These are phyloP conservation scores for Phrixothrix hirtus DNA, from an alignment of 2,888 invertebrate genomes.

Conservation along the genomic window DNA sequence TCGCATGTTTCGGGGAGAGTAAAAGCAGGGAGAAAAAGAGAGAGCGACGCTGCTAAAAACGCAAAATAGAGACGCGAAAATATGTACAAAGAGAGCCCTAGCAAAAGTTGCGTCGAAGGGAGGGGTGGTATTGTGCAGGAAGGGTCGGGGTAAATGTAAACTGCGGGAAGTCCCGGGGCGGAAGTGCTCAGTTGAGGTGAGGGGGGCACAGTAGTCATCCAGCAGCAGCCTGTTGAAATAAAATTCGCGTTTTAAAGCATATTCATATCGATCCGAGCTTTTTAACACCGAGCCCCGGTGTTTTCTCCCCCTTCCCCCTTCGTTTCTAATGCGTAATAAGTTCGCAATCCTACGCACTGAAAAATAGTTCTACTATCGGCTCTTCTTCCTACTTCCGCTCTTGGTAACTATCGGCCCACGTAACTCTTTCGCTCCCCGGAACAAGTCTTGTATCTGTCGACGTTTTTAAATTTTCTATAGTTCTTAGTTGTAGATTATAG, in stretches of 20 bases:
- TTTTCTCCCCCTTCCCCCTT: constrained; percentile 38
- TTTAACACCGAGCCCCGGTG: constrained; percentile 60
- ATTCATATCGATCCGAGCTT: constrained; percentile 67
- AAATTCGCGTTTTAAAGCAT: constrained; percentile 69
- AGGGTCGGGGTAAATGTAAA: constrained; percentile 53
- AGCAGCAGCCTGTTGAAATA: constrained; percentile 60
- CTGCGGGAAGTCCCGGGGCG: constrained; percentile 54
- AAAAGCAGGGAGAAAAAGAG: constrained; percentile 24
- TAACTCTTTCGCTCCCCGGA: constrained; percentile 27
- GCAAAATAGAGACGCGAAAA: constrained; percentile 39
- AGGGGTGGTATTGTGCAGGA: constrained; percentile 48
- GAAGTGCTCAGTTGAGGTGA: constrained; percentile 45
- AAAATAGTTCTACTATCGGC: constrained; percentile 37
- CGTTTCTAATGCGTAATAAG: constrained; percentile 43
- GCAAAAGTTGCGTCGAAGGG: constrained; percentile 39
- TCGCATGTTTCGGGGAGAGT: constrained; percentile 24
- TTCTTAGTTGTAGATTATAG: constrained; percentile 53
- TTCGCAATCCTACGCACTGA: constrained; percentile 41
- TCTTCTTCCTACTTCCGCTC: constrained; percentile 18
- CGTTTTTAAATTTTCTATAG: too few relatives aligned
- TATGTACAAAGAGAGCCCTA: constrained; percentile 38
- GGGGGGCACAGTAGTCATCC: constrained; percentile 37
- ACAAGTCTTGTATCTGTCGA: too few relatives aligned
- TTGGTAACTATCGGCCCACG: constrained; percentile 32
- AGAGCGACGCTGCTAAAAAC: constrained; percentile 35